These are phyloP conservation scores for Volucella zonaria DNA, from an alignment of 2,888 invertebrate species.

Conservation along the genomic window DNA sequence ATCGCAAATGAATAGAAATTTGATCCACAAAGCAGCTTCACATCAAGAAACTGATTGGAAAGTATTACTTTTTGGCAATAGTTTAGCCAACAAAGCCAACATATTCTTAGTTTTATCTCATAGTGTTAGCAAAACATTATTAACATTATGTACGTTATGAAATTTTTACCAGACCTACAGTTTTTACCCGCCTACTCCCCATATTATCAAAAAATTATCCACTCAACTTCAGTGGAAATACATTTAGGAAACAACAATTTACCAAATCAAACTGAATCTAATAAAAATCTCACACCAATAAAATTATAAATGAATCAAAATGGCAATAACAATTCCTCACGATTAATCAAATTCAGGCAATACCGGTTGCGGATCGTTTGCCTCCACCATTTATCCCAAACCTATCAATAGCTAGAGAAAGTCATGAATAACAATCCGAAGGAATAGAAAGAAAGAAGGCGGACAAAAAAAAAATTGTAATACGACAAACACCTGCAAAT, in stretches of 20 bases:
- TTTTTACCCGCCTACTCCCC: too few relatives aligned
- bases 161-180: too few relatives aligned
- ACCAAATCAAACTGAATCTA: conserved; percentile 46
- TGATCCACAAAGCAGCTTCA: too few relatives aligned
- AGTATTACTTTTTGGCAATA: too few relatives aligned
- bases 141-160: too few relatives aligned
- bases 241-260: conserved; percentile 40
- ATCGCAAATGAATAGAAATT: too few relatives aligned
- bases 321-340: conserved; percentile 69
- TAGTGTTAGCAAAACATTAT: too few relatives aligned
- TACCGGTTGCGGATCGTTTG: conserved; percentile 63
- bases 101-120: too few relatives aligned
- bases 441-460: conserved; percentile 7
- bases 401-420: conserved; percentile 24
- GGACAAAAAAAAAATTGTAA: not conserved
- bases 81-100: too few relatives aligned
- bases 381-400: conserved; percentile 19
- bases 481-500: conserved; percentile 60
- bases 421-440: conserved; percentile 61
- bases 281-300: conserved; percentile 49
- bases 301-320: conserved; percentile 71
- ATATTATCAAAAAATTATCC: too few relatives aligned
- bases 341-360: conserved; percentile 71
- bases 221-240: not conserved
- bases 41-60: too few relatives aligned